A percentile compares a stretch with the other conserved stretches of the same genome.
phyloP scores from a whole-genome alignment of 2,888 invertebrate genomes.

The Stenodema calcarata region DNA sequence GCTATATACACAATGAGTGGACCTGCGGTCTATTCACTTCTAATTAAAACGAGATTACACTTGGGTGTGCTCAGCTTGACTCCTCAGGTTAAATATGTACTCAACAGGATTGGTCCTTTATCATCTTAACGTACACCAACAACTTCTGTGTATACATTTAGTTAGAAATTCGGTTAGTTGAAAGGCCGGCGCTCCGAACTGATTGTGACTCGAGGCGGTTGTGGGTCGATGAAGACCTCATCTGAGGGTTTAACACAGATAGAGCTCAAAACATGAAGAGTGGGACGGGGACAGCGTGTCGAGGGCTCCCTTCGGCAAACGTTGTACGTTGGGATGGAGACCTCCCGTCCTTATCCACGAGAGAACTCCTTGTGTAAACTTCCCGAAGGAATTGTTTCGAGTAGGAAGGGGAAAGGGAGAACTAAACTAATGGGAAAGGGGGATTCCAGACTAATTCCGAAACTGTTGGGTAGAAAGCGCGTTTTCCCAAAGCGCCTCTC shows the following conservation, averaged over 20 bases:
- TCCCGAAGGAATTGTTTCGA: background rate
- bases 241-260: background rate
- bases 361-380: constrained; percentile 10
- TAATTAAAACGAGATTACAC: too few species aligned
- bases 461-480: constrained; percentile 9
- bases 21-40: too few species aligned
- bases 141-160: background rate
- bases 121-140: too few species aligned
- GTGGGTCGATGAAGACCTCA: background rate
- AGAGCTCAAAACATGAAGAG: background rate
- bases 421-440: background rate
- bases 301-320: background rate
- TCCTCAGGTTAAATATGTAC: too few species aligned
- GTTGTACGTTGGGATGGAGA: background rate
- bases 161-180: background rate
- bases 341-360: background rate
- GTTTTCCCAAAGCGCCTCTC: background rate
- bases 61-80: too few species aligned
- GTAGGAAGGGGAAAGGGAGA: background rate
- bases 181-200: background rate
- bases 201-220: background rate
- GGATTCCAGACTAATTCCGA: background rate
- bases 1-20: too few species aligned
- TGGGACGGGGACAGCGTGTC: background rate
- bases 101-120: too few species aligned